phyloP scores from a whole-genome alignment of 1,140 invertebrate genomes.

The Drosophila triauraria region DNA sequence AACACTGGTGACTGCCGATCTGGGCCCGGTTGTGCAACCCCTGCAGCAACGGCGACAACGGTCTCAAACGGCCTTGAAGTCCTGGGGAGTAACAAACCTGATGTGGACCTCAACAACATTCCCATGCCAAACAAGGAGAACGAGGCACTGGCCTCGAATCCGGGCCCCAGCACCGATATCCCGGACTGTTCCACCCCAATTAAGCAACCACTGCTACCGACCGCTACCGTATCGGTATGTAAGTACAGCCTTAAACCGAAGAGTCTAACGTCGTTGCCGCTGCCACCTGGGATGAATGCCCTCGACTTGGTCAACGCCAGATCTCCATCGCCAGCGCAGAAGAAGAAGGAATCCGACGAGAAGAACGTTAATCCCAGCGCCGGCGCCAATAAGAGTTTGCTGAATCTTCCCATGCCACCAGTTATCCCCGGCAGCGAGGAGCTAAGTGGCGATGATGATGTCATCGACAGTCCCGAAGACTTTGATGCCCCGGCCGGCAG shows the following conservation, averaged over 20 bases:
- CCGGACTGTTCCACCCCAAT: constrained; percentile 55
- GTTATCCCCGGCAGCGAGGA: constrained; percentile 92
- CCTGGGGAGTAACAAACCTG: constrained; percentile 60
- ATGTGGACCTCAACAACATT: constrained; percentile 87
- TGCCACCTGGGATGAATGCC: constrained; percentile 93
- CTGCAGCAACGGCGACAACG: constrained; percentile 32
- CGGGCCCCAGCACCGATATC: constrained; percentile 43
- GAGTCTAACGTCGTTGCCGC: constrained; percentile 90
- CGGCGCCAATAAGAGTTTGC: constrained; percentile 89
- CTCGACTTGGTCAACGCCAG: constrained; percentile 86
- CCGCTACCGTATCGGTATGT: constrained; percentile 19
- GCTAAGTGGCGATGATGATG: constrained; percentile 90
- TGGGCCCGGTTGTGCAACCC: constrained; percentile 31
- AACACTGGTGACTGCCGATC: constrained; percentile 53
- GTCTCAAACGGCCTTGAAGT: constrained; percentile 68
- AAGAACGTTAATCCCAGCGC: constrained; percentile 47
- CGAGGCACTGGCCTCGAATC: constrained; percentile 42
- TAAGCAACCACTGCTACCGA: constrained; percentile 14
- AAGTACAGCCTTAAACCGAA: constrained; percentile 86
- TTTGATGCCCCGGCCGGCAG: constrained; percentile 64
- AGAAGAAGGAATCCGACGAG: constrained; percentile 55
- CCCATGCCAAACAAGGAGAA: constrained; percentile 86
- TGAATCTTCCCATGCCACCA: constrained; percentile 96
- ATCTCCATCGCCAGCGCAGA: constrained; percentile 79
- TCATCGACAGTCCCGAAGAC: constrained; percentile 89